Conservation (phyloP, 2,113 vertebrate species). For the Tenrec ecaudatus region DNA sequence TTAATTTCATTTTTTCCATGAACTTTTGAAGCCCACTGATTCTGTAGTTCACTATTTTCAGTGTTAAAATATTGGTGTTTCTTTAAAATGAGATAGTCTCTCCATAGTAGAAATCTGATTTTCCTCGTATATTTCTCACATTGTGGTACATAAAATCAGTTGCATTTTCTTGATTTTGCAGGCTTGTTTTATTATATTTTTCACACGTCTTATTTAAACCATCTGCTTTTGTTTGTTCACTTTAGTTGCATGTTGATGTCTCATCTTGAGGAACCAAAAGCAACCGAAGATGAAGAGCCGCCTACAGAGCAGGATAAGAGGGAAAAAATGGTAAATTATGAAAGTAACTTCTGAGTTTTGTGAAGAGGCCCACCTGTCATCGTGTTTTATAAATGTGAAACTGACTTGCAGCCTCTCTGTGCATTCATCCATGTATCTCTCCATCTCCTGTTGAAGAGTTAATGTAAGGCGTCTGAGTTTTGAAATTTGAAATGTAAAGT, state of each 20-base stretch:
- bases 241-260: constrained; percentile 97
- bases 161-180: constrained; percentile 24
- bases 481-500: constrained; percentile 9
- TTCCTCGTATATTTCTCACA: background rate
- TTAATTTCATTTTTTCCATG: too few species aligned
- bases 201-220: constrained; percentile 32
- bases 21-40: too few species aligned
- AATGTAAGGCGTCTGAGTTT: constrained; percentile 1
- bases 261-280: constrained; percentile 93
- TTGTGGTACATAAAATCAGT: background rate
- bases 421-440: background rate
- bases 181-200: constrained; percentile 33
- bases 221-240: background rate
- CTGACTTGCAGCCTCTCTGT: background rate
- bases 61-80: background rate
- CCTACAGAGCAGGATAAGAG: constrained; percentile 99
- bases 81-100: constrained; percentile 15
- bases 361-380: background rate
- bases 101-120: constrained; percentile 15
- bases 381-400: constrained; percentile 23
- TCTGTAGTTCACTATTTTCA: background rate
- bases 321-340: constrained; percentile 92
- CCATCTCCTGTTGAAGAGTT: background rate
- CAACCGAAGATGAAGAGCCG: constrained; percentile 94
- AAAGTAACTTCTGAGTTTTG: constrained; percentile 33